phyloP scores from a whole-genome alignment of 2,113 vertebrate genomes.

The Otocyon megalotis region DNA sequence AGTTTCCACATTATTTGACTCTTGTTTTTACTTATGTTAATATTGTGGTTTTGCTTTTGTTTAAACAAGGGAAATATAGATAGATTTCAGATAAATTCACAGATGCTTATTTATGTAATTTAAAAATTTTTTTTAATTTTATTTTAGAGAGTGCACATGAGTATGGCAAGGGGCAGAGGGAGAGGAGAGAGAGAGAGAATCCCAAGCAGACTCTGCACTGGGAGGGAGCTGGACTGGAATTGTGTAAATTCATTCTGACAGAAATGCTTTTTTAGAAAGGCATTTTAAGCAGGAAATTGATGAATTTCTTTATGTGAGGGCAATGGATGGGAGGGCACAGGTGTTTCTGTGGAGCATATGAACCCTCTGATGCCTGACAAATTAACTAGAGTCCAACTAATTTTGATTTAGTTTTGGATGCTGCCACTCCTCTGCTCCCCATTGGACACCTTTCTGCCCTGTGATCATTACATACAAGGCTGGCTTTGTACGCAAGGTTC shows the following conservation, averaged over 20 bases:
- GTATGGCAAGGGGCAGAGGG: not conserved
- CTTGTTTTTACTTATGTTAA: slow-evolving; percentile 14
- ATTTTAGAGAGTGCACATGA: not conserved
- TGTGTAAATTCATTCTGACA: not conserved
- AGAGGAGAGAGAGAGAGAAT: not conserved
- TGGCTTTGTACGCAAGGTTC: not conserved
- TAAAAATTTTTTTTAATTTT: not conserved
- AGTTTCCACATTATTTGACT: not conserved
- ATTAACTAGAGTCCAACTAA: not conserved
- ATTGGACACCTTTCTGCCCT: not conserved
- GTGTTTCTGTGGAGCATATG: not conserved
- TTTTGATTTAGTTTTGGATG: not conserved
- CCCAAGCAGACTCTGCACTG: not conserved
- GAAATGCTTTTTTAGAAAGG: not conserved
- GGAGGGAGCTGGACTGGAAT: not conserved
- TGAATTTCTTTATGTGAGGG: not conserved
- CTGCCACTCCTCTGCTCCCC: not conserved
- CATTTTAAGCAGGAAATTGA: not conserved
- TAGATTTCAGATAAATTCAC: slow-evolving; percentile 36
- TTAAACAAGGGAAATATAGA: not conserved
- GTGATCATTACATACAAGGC: not conserved
- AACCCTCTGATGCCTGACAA: not conserved
- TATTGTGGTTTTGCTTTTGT: slow-evolving; percentile 58
- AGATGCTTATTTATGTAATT: not conserved
- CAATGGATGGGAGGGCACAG: not conserved